phyloP scores from a whole-genome alignment of 1,140 invertebrate genomes.

The Propsilocerus akamusi region DNA sequence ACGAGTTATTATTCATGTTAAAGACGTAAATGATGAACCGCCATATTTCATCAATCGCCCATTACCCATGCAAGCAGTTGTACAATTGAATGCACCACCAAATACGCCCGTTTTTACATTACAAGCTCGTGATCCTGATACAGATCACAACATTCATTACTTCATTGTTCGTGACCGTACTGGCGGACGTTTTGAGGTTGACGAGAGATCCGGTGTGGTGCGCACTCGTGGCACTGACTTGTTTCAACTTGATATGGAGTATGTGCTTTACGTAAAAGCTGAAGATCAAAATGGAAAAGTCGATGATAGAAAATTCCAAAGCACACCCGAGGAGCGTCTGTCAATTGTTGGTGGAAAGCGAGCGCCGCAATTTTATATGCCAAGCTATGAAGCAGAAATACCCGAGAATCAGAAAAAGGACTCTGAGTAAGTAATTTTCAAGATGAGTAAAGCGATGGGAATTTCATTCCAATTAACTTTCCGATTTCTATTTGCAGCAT shows the following conservation, averaged over 20 bases:
- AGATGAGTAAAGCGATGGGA: not conserved
- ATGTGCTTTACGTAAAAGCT: constrained; percentile 87
- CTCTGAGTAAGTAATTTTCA: constrained; percentile 60
- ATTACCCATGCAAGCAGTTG: constrained; percentile 88
- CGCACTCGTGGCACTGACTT: constrained; percentile 74
- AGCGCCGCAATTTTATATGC: constrained; percentile 86
- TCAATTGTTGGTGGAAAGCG: constrained; percentile 87
- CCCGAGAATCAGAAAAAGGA: constrained; percentile 92
- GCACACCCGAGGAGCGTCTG: constrained; percentile 74
- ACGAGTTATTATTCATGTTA: constrained; percentile 82
- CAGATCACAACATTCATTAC: constrained; percentile 88
- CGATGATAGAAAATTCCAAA: constrained; percentile 73
- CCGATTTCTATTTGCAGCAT: constrained; percentile 43
- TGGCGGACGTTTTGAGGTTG: constrained; percentile 63
- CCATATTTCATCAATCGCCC: constrained; percentile 92
- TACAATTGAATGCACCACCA: constrained; percentile 81
- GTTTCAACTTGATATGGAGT: constrained; percentile 90
- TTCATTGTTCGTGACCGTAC: constrained; percentile 83
- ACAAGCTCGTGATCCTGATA: constrained; percentile 86
- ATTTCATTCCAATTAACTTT: not conserved
- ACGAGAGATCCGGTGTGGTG: constrained; percentile 84
- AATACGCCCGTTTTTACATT: constrained; percentile 92
- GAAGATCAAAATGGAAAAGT: constrained; percentile 85
- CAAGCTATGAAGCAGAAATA: constrained; percentile 82
- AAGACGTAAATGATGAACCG: constrained; percentile 89